Percentiles rank a stretch among this genome's conserved stretches.
Evolutionary conservation across 2,797 vertebrate genomes (phyloP).

Genomic region (Xenentodon cancila): DNA sequence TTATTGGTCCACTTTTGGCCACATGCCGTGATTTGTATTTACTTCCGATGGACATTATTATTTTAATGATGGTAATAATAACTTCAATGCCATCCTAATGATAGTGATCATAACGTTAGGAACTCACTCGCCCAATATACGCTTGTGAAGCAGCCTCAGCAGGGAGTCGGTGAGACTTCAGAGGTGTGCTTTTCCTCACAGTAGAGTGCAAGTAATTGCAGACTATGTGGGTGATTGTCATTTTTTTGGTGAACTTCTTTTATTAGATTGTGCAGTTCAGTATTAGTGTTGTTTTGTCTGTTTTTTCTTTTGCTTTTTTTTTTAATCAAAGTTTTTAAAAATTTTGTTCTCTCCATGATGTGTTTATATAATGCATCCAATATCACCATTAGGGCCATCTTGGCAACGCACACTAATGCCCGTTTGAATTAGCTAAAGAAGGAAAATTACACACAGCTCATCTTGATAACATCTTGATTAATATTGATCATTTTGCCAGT

Average conservation of each 20-base stretch:
- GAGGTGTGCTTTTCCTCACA: conserved; percentile 70
- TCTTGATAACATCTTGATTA: conserved; percentile 53
- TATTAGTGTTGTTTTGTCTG: conserved; percentile 8
- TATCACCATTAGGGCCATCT: conserved; percentile 11
- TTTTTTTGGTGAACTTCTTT: conserved; percentile 44
- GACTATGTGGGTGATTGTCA: conserved; percentile 37
- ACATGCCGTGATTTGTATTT: conserved; percentile 72
- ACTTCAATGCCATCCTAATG: conserved; percentile 71
- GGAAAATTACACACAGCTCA: conserved; percentile 33
- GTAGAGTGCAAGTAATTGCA: conserved; percentile 42
- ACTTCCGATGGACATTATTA: conserved; percentile 74
- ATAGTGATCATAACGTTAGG: conserved; percentile 68
- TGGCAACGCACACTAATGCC: conserved; percentile 8
- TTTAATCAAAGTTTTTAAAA: too few species aligned
- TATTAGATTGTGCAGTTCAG: conserved; percentile 48
- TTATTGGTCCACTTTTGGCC: conserved; percentile 46
- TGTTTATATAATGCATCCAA: conserved; percentile 8
- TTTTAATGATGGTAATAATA: conserved; percentile 78
- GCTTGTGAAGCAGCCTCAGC: conserved; percentile 51
- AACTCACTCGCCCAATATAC: conserved; percentile 59
- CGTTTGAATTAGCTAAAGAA: conserved; percentile 32
- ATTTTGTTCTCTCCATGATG: not conserved
- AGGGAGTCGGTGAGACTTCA: conserved; percentile 55
- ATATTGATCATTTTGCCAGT: conserved; percentile 63
- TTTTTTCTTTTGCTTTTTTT: conserved; percentile 3